phyloP scores from a whole-genome alignment of 1,140 invertebrate genomes.

The Drosophila sechellia region DNA sequence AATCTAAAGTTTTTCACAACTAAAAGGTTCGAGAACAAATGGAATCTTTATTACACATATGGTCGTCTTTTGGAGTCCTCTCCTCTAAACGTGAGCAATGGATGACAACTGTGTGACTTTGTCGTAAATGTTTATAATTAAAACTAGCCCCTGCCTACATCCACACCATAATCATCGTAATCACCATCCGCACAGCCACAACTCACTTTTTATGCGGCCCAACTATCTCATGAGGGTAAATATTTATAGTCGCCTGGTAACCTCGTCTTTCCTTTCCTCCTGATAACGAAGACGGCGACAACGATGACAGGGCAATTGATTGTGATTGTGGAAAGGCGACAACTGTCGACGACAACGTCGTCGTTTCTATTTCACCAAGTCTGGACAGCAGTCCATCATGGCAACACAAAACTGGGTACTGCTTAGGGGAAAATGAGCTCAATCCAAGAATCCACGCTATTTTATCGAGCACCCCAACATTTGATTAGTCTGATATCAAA shows the following conservation, averaged over 20 bases:
- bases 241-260: slow-evolving; percentile 78
- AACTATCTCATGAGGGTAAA: slow-evolving; percentile 68
- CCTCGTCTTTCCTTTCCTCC: slow-evolving; percentile 64
- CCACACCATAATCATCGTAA: slow-evolving; percentile 47
- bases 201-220: slow-evolving; percentile 56
- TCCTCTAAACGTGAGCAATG: slow-evolving; percentile 34
- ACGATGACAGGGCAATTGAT: slow-evolving; percentile 53
- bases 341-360: slow-evolving; percentile 32
- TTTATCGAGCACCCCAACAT: slow-evolving; percentile 61
- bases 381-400: slow-evolving; percentile 64
- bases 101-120: slow-evolving; percentile 36
- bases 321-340: slow-evolving; percentile 29
- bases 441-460: slow-evolving; percentile 9
- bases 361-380: slow-evolving; percentile 65
- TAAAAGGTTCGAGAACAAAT: slow-evolving; percentile 4
- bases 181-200: slow-evolving; percentile 28
- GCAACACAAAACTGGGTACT: slow-evolving; percentile 9
- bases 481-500: slow-evolving; percentile 81
- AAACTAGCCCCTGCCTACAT: slow-evolving; percentile 40
- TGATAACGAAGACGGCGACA: slow-evolving; percentile 55
- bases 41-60: slow-evolving; percentile 1
- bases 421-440: slow-evolving; percentile 3
- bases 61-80: slow-evolving; percentile 13
- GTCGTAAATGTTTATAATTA: slow-evolving; percentile 58
- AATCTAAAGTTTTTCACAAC: background rate